Conservation (phyloP, 2,888 invertebrate species). For the Phrixothrix hirtus region DNA sequence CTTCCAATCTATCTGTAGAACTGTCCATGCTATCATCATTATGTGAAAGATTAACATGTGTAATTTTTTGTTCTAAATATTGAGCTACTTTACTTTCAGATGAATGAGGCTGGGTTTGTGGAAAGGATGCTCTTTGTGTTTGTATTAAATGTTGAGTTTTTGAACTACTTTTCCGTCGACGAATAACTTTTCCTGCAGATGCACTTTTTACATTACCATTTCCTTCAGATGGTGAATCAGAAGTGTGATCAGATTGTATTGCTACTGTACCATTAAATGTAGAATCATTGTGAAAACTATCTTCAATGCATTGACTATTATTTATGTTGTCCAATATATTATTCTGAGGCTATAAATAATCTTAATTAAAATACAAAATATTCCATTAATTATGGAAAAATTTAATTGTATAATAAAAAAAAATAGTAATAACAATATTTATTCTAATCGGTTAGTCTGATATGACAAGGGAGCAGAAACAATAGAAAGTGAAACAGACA, state of each 20-base stretch:
- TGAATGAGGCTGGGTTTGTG: conserved; percentile 62
- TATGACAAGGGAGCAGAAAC: too few relatives aligned
- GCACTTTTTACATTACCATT: conserved; percentile 66
- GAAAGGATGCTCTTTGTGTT: conserved; percentile 68
- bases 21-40: conserved; percentile 64
- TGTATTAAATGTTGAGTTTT: conserved; percentile 54
- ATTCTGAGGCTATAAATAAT: conserved; percentile 6
- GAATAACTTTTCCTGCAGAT: conserved; percentile 74
- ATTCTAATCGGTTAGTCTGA: too few relatives aligned
- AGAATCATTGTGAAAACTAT: conserved; percentile 32
- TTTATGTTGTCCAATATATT: conserved; percentile 9
- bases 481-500: too few relatives aligned
- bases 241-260: conserved; percentile 39
- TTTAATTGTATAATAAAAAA: too few relatives aligned
- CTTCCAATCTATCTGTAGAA: conserved; percentile 63
- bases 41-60: conserved; percentile 48
- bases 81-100: conserved; percentile 59
- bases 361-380: not conserved
- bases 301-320: conserved; percentile 4
- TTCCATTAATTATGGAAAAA: too few relatives aligned
- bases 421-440: too few relatives aligned
- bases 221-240: conserved; percentile 64
- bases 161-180: conserved; percentile 60
- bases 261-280: conserved; percentile 29
- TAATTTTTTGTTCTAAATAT: conserved; percentile 58